Evolutionary conservation across 1,140 invertebrate genomes (phyloP).

Genomic region (Holotrichia oblita): DNA sequence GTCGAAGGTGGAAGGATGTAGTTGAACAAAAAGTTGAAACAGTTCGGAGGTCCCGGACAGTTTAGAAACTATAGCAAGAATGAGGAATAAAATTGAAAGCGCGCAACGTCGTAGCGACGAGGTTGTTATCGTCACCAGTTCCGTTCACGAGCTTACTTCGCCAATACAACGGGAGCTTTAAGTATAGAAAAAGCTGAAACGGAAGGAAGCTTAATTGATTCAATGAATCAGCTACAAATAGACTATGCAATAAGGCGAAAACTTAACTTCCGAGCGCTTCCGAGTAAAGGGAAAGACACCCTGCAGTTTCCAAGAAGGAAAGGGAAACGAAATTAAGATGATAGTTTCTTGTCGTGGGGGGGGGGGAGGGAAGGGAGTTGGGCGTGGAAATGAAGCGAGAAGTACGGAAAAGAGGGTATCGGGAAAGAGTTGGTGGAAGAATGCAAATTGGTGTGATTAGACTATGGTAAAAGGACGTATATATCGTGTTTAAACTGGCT

Average conservation of each 20-base stretch:
- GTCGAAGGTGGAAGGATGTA: background rate
- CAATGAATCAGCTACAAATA: conserved; percentile 33
- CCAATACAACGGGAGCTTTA: background rate
- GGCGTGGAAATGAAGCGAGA: conserved; percentile 17
- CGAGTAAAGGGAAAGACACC: background rate
- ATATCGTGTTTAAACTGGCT: background rate
- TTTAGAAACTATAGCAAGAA: background rate
- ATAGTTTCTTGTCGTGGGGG: background rate
- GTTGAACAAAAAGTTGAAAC: background rate
- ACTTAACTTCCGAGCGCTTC: background rate
- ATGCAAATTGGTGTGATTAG: conserved; percentile 24
- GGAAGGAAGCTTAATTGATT: conserved; percentile 29
- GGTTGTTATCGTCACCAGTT: background rate
- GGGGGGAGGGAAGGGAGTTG: background rate
- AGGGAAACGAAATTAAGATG: conserved; percentile 11
- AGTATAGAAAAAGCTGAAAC: conserved; percentile 8
- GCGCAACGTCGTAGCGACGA: background rate
- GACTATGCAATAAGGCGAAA: conserved; percentile 2
- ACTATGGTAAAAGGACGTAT: conserved; percentile 1
- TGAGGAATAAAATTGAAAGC: conserved; percentile 10
- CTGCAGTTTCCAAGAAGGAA: background rate
- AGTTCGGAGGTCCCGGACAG: background rate
- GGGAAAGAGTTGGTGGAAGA: background rate
- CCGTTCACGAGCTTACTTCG: background rate
- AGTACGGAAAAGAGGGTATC: background rate